Base-by-base conservation (phyloP, 2,797 vertebrate genomes). In the Vultur gryphus region DNA sequence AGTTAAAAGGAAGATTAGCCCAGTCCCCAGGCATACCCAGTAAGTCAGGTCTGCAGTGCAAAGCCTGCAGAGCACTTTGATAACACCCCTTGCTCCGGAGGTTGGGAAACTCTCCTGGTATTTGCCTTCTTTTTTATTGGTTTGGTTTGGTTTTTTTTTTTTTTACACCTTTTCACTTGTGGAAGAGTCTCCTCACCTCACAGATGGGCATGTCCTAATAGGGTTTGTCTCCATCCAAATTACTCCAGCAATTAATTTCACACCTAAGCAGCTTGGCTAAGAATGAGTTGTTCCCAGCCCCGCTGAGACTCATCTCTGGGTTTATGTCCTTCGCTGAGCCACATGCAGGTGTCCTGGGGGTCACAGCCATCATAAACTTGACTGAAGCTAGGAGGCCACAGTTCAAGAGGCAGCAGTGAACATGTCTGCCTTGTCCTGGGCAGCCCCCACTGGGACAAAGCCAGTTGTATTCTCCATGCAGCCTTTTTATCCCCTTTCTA, bases 61-160 rank as follows among this genome's bases (percentile, higher is more conserved):
- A 92, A 51, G 35, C 52, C 43, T 33, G 25, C 21, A 31, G 55
- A 66, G 23, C 33, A 5, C 16, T 76, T 55, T 4, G 5, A 6
- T 25, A 61, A 35, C 31, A 18, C 3, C 12, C 10, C n/a, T 67
- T 5, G 1, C 58, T 72, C 67, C 3, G 1, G 61, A 75, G 29
- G 29, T 0, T 26, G 13, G 6, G n/a, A 57, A 89, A 43, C 24
- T 73, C 85, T 48, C n/a, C 21, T 0, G 0, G 4, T 52, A 35
- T 52, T 57, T 72, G 15, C 10, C 11, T 6, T 12, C 7, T 31
- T 44, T 21, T 44, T 11, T 7, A 26, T 46, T 35, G 41, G 8
- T 25, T n/a, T n/a, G 12, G 43, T 37, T 37, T 37, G 7, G 9
- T 8, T 20, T 7, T 10, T 31, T 5, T 13, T 21, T 33, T 15